These are phyloP conservation scores for Danio albolineatus DNA, from an alignment of 2,797 vertebrate species.

Conservation along the genomic window DNA sequence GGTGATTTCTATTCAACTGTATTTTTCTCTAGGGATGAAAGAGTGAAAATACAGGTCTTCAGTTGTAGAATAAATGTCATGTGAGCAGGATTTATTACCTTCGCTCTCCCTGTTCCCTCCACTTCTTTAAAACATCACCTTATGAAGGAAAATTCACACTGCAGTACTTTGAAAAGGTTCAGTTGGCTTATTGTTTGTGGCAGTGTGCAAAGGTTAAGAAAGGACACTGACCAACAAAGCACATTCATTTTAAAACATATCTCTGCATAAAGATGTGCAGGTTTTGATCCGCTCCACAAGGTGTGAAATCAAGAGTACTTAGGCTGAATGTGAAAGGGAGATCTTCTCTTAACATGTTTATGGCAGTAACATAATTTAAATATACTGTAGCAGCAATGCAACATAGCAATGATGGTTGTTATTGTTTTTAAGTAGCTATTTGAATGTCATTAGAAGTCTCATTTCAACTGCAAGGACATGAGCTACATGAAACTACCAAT, in stretches of 20 bases:
- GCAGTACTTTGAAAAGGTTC: slow-evolving; percentile 38
- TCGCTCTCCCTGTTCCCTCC: slow-evolving; percentile 12
- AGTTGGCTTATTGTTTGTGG: slow-evolving; percentile 40
- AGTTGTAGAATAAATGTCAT: slow-evolving; percentile 3
- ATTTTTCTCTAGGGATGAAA: background rate
- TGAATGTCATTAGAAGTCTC: background rate
- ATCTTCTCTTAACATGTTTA: slow-evolving; percentile 8
- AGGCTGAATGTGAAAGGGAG: background rate
- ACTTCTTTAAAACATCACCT: slow-evolving; percentile 16
- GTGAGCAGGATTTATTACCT: slow-evolving; percentile 47
- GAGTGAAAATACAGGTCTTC: background rate
- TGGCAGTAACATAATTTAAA: background rate
- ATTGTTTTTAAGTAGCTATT: background rate
- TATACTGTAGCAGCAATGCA: background rate
- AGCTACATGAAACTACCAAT: background rate
- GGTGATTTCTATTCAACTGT: background rate
- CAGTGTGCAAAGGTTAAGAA: slow-evolving; percentile 23
- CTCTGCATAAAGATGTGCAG: slow-evolving; percentile 2
- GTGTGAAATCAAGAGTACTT: slow-evolving; percentile 27
- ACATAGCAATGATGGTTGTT: background rate
- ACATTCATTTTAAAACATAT: slow-evolving; percentile 31
- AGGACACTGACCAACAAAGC: background rate
- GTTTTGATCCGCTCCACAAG: slow-evolving; percentile 5
- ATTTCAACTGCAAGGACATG: background rate
- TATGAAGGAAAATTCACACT: slow-evolving; percentile 27